These are phyloP conservation scores for Lophotis ruficrista DNA, from an alignment of 2,113 vertebrate genomes.

Conservation along the genomic window DNA sequence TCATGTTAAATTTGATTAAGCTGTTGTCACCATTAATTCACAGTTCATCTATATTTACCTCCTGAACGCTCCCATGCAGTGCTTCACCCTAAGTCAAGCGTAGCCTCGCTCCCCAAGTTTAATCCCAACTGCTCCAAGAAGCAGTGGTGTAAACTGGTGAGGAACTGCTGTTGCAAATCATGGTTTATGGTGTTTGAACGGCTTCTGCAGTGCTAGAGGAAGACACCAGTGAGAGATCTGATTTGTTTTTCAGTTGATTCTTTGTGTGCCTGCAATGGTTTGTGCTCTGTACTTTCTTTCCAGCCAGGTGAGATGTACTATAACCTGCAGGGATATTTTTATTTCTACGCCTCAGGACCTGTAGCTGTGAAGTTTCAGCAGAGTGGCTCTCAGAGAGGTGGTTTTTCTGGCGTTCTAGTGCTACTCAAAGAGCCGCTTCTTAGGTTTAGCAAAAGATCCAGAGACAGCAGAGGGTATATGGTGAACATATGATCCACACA, in stretches of 20 bases:
- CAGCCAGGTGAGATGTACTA: neutral
- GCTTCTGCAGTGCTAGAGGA: neutral
- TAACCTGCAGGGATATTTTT: neutral
- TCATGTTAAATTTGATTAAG: conserved; percentile 26
- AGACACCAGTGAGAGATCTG: neutral
- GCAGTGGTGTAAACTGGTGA: neutral
- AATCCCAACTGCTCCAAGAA: neutral
- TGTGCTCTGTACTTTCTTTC: neutral
- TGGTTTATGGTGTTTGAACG: neutral
- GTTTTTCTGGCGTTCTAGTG: neutral
- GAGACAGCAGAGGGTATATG: neutral
- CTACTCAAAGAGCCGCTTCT: neutral
- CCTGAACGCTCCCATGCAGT: neutral
- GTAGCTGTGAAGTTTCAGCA: neutral
- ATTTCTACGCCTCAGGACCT: neutral
- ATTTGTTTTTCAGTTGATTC: neutral
- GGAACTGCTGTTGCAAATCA: neutral
- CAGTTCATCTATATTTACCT: conserved; percentile 37
- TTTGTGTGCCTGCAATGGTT: neutral
- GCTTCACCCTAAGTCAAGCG: neutral
- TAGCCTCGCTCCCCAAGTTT: neutral
- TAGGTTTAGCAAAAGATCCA: neutral
- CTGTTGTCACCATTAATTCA: conserved; percentile 51
- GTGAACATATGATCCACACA: accelerated
- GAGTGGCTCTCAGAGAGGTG: neutral